phyloP scores from a whole-genome alignment of 2,888 invertebrate species.

The Cheilosia soror region DNA sequence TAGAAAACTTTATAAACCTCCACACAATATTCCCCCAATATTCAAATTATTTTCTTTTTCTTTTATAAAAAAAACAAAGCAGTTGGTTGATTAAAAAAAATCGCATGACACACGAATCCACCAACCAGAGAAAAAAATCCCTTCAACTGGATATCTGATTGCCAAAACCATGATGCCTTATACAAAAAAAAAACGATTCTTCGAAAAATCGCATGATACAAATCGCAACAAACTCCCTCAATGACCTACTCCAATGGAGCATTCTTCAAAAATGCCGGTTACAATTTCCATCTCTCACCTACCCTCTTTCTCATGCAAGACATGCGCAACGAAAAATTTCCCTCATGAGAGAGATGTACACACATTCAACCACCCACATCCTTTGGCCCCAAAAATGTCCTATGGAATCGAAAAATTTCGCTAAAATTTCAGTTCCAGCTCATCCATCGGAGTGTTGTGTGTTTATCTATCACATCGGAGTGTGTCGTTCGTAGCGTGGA shows the following conservation, averaged over 20 bases:
- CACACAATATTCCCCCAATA: no score
- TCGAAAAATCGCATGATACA: not conserved
- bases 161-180: no score
- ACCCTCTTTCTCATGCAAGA: not conserved
- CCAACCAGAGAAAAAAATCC: no score
- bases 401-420: constrained; percentile 14
- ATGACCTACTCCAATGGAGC: constrained; percentile 61
- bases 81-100: not conserved
- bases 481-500: constrained; percentile 54
- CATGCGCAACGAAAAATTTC: constrained; percentile 32
- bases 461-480: constrained; percentile 56
- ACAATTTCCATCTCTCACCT: not conserved
- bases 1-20: not conserved
- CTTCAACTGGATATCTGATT: not conserved
- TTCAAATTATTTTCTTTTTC: no score
- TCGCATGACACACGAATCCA: not conserved
- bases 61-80: not conserved
- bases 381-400: constrained; percentile 1
- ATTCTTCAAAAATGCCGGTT: constrained; percentile 28
- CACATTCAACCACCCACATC: not conserved
- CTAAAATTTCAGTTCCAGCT: constrained; percentile 81
- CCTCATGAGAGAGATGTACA: not conserved
- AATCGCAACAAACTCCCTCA: constrained; percentile 12
- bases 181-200: no score
- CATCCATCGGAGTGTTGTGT: constrained; percentile 83